These are phyloP conservation scores for Aspidiotus destructor DNA, from an alignment of 2,888 invertebrate genomes.

Conservation along the genomic window DNA sequence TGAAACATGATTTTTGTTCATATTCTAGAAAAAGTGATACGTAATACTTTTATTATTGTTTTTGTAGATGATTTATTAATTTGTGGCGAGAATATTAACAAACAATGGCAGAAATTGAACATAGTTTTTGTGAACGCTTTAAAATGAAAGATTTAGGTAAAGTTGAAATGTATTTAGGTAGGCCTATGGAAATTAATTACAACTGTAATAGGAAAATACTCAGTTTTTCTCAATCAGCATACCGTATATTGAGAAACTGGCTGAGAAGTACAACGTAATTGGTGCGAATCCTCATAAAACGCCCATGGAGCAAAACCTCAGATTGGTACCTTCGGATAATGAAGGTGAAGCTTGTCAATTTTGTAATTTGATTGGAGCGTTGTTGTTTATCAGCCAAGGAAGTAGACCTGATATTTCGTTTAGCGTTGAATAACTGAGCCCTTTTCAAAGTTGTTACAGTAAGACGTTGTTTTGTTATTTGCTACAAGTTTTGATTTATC, in stretches of 20 bases:
- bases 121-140: conserved; percentile 1
- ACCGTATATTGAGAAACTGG: conserved; percentile 6
- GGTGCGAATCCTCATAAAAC: background rate
- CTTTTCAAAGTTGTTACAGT: background rate
- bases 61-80: conserved; percentile 32
- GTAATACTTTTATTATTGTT: conserved; percentile 11
- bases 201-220: background rate
- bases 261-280: background rate
- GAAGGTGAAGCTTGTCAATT: background rate
- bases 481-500: conserved; percentile 3
- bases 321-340: background rate
- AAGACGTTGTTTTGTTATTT: background rate
- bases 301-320: conserved; percentile 10
- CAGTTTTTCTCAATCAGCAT: background rate
- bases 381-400: background rate
- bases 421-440: background rate
- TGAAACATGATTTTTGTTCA: background rate
- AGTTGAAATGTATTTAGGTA: background rate
- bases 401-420: conserved; percentile 10
- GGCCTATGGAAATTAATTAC: conserved; percentile 9
- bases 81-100: conserved; percentile 7
- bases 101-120: background rate
- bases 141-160: conserved; percentile 18
- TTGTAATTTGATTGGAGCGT: conserved; percentile 5
- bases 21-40: background rate